These are phyloP conservation scores for Cassiopea andromeda DNA, from an alignment of 30 jellyfish, hydroid and myxozoan species.

Conservation along the genomic window DNA sequence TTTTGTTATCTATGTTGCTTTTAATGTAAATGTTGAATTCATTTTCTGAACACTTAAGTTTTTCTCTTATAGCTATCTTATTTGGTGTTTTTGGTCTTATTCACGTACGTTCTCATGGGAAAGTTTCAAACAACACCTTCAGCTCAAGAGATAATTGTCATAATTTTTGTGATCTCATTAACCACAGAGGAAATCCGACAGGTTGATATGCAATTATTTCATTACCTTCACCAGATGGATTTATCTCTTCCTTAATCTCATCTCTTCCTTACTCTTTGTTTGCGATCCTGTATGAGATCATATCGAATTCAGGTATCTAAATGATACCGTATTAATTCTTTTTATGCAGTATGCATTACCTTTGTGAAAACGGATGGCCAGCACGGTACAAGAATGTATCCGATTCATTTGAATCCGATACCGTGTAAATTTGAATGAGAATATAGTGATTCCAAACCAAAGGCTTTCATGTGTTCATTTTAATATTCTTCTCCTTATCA, in stretches of 20 bases:
- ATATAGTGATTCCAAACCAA: no score
- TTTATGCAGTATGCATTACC: no score
- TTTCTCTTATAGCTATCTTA: constrained; percentile 56
- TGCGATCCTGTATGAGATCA: no score
- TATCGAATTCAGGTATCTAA: no score
- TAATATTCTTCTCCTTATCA: no score
- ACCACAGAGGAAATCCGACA: constrained; percentile 90
- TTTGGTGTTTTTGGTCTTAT: constrained; percentile 69
- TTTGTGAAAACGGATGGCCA: no score
- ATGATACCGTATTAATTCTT: no score
- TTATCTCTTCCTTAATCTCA: neutral
- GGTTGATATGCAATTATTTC: constrained; percentile 19
- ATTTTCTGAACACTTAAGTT: neutral
- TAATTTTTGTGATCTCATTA: constrained; percentile 72
- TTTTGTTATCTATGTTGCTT: no score
- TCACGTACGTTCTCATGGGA: constrained; percentile 73
- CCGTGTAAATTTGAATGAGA: no score
- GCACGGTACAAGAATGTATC: no score
- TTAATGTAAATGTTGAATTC: neutral
- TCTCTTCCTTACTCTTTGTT: neutral
- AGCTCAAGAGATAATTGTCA: constrained; percentile 55
- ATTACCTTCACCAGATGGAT: neutral
- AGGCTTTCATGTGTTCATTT: no score
- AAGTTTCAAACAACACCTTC: constrained; percentile 41
- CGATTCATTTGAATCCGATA: no score